A percentile compares a stretch with the other conserved stretches of the same genome.
phyloP scores from a whole-genome alignment of 1,140 invertebrate species.

The Drosophila dunni region DNA sequence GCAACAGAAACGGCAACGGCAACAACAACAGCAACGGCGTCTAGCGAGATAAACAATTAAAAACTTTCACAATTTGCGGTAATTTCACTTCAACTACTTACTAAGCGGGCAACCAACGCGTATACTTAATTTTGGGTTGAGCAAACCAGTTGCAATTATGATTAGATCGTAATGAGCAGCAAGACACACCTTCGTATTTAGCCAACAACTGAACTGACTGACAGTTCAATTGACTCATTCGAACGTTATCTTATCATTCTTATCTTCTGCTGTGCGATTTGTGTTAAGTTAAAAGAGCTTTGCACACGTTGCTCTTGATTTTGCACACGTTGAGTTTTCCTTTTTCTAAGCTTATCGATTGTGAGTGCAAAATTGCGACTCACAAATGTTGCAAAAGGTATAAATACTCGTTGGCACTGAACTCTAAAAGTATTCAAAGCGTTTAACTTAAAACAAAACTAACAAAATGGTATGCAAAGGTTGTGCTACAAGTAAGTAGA shows the following conservation, averaged over 20 bases:
- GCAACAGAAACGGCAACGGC: conserved; percentile 13
- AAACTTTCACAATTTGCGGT: conserved; percentile 81
- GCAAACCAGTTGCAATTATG: conserved; percentile 32
- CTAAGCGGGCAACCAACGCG: conserved; percentile 31
- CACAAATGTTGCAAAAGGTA: neutral
- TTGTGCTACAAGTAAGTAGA: conserved; percentile 61
- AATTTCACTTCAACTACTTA: conserved; percentile 65
- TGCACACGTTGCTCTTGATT: conserved; percentile 58
- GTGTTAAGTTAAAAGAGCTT: conserved; percentile 17
- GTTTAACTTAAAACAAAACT: neutral
- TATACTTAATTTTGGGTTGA: conserved; percentile 1
- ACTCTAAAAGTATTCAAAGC: neutral
- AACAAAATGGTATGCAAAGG: conserved; percentile 68
- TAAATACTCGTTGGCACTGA: conserved; percentile 21
- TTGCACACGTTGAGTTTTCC: conserved; percentile 56
- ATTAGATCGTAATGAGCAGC: conserved; percentile 40
- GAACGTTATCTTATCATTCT: conserved; percentile 49
- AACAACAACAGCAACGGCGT: conserved; percentile 18
- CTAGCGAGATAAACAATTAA: conserved; percentile 79
- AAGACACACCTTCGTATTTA: neutral
- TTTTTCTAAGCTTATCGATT: conserved; percentile 3
- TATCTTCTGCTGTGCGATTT: conserved; percentile 22
- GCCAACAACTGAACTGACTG: neutral
- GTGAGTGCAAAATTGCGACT: conserved; percentile 49
- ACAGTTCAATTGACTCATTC: conserved; percentile 9